Percentiles rank a stretch among this genome's conserved stretches.
Conservation (phyloP, 2,113 vertebrate species). For the Physeter macrocephalus region DNA sequence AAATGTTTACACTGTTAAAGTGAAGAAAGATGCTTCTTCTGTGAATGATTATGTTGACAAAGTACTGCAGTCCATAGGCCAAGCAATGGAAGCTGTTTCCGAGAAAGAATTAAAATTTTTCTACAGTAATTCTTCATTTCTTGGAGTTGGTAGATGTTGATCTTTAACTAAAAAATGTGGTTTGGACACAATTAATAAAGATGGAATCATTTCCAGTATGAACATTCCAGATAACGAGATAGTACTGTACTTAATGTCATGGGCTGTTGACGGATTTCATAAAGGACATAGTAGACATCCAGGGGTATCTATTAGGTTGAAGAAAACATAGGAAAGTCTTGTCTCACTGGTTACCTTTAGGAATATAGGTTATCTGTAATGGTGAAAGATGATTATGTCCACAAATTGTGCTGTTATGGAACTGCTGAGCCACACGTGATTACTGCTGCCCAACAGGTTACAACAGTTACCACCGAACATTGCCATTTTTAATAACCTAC, state of each 20-base stretch:
- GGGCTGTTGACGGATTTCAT: conserved; percentile 86
- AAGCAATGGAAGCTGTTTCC: conserved; percentile 84
- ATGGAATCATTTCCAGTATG: conserved; percentile 87
- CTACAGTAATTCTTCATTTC: conserved; percentile 88
- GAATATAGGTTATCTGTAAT: conserved; percentile 85
- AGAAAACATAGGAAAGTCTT: conserved; percentile 87
- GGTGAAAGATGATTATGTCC: conserved; percentile 90
- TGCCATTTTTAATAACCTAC: conserved; percentile 92
- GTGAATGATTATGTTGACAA: conserved; percentile 83
- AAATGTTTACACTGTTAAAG: conserved; percentile 89
- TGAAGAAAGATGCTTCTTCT: conserved; percentile 82
- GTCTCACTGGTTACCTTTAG: conserved; percentile 86
- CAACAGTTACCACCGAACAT: conserved; percentile 91
- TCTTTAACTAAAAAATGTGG: conserved; percentile 86
- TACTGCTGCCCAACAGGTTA: conserved; percentile 87
- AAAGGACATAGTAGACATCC: conserved; percentile 89
- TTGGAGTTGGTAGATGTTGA: conserved; percentile 83
- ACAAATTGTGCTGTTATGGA: conserved; percentile 90
- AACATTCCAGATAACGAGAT: conserved; percentile 89
- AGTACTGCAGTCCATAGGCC: conserved; percentile 84
- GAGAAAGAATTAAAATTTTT: conserved; percentile 88
- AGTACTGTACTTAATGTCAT: conserved; percentile 88
- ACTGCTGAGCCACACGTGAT: conserved; percentile 86
- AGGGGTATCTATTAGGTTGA: conserved; percentile 90
- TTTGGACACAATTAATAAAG: conserved; percentile 83